Evolutionary conservation across 2,888 invertebrate species (phyloP), one percentile per base, ranked within the genome.

Genomic region (Xanthorhoe spadicearia): DNA sequence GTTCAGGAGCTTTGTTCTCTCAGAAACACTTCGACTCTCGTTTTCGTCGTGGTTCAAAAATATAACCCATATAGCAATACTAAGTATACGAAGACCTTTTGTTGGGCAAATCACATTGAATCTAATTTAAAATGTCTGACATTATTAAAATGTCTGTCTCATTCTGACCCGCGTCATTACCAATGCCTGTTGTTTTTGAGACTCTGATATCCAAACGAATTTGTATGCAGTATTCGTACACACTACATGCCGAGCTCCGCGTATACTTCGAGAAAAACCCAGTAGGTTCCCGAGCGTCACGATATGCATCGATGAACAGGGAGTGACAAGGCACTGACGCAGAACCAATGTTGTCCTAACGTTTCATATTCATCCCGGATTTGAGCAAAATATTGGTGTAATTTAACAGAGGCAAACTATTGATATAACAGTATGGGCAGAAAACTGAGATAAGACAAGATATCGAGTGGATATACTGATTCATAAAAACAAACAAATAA

Each of bases 231-330:
- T 54, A 66, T 73, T 69, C 77, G 76, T 75, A 74, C 68, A 57
- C 56, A 69, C 69, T 70, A 72, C 67, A 66, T 64, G 51, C 60
- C 62, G 71, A 63, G 48, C 48, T 38, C 61, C 58, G 71, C 61
- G 79, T 81, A 82, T 82, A 81, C 77, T 81, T 76, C 63, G 69
- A 82, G 85, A 84, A 86, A 85, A 85, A 82, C 85, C 86, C 86
- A 86, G 80, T 70, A 73, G 75, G 73, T 81, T 79, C 83, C 80
- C 63, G 70, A 71, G 74, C 38, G 72, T 60, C 58, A 66, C 61
- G 46, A 50, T 53, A 58, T 52, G 38, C 57, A 58, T 64, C 59
- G 61, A 67, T 61, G 61, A 63, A 66, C 62, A 55, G 48, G 55
- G 64, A 52, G 23, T 52, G 52, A 62, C 67, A 63, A 61, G 71